Percentiles rank a stretch among this genome's conserved stretches.
Evolutionary conservation across 2,888 invertebrate species (phyloP).

Genomic region (Pteria penguin): DNA sequence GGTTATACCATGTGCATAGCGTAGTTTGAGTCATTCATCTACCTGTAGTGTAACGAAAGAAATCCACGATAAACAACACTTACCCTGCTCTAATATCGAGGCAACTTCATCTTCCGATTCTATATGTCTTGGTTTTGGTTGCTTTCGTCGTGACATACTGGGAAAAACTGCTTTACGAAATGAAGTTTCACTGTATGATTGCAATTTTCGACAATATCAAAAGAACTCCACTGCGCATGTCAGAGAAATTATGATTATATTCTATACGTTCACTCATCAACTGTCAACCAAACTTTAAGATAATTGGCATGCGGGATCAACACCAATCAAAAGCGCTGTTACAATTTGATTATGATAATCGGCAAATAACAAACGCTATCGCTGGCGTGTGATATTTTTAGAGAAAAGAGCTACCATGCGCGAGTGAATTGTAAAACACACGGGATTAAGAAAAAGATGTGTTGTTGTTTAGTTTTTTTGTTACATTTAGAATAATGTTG

Average conservation of each 20-base stretch:
- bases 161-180: constrained; percentile 36
- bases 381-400: constrained; percentile 6
- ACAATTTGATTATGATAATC: constrained; percentile 12
- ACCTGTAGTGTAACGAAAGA: too few relatives aligned
- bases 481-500: too few relatives aligned
- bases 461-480: background rate
- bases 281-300: constrained; percentile 44
- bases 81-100: constrained; percentile 37
- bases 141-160: constrained; percentile 47
- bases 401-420: background rate
- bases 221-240: constrained; percentile 43
- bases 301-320: too few relatives aligned
- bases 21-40: too few relatives aligned
- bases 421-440: background rate
- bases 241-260: constrained; percentile 47
- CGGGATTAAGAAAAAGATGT: background rate
- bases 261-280: constrained; percentile 35
- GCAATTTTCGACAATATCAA: too few relatives aligned
- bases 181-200: constrained; percentile 36
- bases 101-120: constrained; percentile 43
- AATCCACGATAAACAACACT: too few relatives aligned
- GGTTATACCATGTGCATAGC: background rate
- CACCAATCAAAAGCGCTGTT: too few relatives aligned
- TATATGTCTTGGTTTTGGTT: constrained; percentile 43
- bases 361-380: constrained; percentile 9